Conservation (phyloP, 2,888 invertebrate species). For the Reticulitermes lucifugus region DNA sequence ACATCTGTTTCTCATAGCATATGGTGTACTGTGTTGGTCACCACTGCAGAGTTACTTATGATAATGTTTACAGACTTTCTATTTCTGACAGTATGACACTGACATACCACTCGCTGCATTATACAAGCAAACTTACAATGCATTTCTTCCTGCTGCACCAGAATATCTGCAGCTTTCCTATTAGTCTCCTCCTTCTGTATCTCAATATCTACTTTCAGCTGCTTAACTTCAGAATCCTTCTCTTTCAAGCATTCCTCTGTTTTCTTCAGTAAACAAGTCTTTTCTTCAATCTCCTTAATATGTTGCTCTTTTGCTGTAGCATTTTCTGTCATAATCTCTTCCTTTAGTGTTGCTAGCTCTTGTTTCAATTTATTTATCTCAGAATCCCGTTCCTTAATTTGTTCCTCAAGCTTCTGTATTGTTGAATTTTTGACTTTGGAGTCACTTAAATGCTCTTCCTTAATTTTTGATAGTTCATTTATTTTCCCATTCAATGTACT, state of each 20-base stretch:
- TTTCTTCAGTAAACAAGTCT: conserved; percentile 11
- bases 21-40: no score
- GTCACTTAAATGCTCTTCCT: conserved; percentile 58
- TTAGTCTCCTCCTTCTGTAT: conserved; percentile 48
- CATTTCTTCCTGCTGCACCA: conserved; percentile 44
- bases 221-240: conserved; percentile 52
- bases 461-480: conserved; percentile 62
- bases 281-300: conserved; percentile 51
- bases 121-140: conserved; percentile 28
- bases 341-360: conserved; percentile 48
- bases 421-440: conserved; percentile 56
- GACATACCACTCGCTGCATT: no score
- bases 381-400: conserved; percentile 44
- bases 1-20: no score
- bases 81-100: no score
- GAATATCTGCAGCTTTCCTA: conserved; percentile 41
- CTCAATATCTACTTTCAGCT: conserved; percentile 49
- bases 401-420: conserved; percentile 57
- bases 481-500: conserved; percentile 63
- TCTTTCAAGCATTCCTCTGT: conserved; percentile 36
- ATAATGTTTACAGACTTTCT: no score
- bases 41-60: no score
- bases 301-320: conserved; percentile 49
- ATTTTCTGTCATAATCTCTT: conserved; percentile 50
- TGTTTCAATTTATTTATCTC: conserved; percentile 56